Evolutionary conservation across 92 coral and sea anemone species (phyloP).

Genomic region (Umimayanthus kanabou): DNA sequence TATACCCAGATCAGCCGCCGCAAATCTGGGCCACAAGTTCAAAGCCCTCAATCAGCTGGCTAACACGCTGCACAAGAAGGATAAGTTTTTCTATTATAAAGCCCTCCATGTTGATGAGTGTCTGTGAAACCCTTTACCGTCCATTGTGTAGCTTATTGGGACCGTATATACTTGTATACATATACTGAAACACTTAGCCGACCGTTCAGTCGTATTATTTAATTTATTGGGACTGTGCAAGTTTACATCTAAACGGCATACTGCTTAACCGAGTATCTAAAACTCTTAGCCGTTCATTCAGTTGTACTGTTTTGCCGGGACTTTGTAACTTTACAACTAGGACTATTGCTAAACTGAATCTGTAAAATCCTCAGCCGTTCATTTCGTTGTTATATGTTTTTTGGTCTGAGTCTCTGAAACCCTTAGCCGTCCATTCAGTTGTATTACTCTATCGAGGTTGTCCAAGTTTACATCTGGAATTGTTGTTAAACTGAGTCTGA

Average conservation of each 20-base stretch:
- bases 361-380: too few relatives aligned
- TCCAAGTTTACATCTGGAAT: background rate
- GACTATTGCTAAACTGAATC: too few relatives aligned
- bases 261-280: too few relatives aligned
- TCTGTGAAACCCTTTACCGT: background rate
- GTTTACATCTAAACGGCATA: background rate
- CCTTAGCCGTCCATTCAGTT: background rate
- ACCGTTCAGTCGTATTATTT: too few relatives aligned
- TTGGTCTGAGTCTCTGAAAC: too few relatives aligned
- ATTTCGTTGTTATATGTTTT: too few relatives aligned
- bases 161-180: background rate
- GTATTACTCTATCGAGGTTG: background rate
- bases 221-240: background rate
- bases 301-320: too few relatives aligned
- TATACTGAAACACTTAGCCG: too few relatives aligned
- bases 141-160: background rate
- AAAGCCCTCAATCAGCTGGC: background rate
- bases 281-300: too few relatives aligned
- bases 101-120: conserved; percentile 5
- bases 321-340: too few relatives aligned
- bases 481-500: too few relatives aligned
- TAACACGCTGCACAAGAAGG: background rate
- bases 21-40: conserved; percentile 5
- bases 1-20: background rate
- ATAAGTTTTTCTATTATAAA: conserved; percentile 1